Evolutionary conservation across 2,797 vertebrate genomes (phyloP), one percentile per base, ranked within the genome.

Genomic region (Sitta carolinensis): DNA sequence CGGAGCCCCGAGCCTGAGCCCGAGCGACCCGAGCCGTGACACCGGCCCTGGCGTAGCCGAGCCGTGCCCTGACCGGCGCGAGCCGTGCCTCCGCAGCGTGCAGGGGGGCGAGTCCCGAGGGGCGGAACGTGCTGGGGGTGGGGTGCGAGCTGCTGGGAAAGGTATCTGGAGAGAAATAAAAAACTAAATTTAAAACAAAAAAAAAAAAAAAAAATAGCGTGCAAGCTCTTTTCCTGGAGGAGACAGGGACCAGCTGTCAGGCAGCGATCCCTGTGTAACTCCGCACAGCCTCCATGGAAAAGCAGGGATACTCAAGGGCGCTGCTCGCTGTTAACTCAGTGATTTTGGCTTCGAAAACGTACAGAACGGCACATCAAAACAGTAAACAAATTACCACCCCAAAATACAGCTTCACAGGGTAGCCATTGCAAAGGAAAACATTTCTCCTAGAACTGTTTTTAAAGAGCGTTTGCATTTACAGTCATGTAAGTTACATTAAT

Each of bases 61-160:
- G n/a, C n/a, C n/a, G n/a, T n/a, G n/a, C n/a, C n/a, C n/a, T n/a
- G n/a, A n/a, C n/a, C n/a, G n/a, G n/a, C n/a, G n/a, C n/a, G n/a
- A n/a, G n/a, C n/a, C n/a, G n/a, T n/a, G n/a, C n/a, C n/a, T n/a
- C n/a, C n/a, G n/a, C n/a, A n/a, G n/a, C n/a, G n/a, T n/a, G n/a
- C n/a, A n/a, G n/a, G n/a, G n/a, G n/a, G n/a, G n/a, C 62, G 2
- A 26, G 52, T 32, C 84, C 84, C 67, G 3, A 64, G 92, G 63
- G 87, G 90, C 88, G 87, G 94, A 52, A 64, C 87, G 75, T 45
- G 78, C 75, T 42, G 59, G 76, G 47, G 79, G 80, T 69, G 87
- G 87, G 72, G 89, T 76, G 63, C 61, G 86, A 89, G 36, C 91
- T 57, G 52, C 91, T 57, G 73, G 73, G 81, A 55, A 20, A 81